phyloP scores from a whole-genome alignment of 1,140 invertebrate genomes.

The Papilio xuthus region DNA sequence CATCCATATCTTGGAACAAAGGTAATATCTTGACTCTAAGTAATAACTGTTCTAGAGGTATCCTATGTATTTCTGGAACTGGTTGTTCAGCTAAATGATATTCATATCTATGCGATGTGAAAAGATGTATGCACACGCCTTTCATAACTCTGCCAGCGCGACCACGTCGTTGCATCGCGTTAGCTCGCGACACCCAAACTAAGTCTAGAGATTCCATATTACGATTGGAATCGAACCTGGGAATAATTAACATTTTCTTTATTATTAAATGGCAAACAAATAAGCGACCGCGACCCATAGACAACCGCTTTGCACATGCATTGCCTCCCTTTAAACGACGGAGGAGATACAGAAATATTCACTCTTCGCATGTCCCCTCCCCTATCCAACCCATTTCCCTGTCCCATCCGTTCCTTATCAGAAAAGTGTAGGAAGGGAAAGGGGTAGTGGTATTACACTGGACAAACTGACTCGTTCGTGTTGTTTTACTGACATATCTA shows the following conservation, averaged over 20 bases:
- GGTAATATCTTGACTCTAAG: conserved; percentile 94
- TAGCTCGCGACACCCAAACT: conserved; percentile 91
- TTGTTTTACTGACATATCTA: too few species aligned
- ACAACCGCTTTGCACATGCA: too few species aligned
- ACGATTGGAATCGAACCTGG: conserved; percentile 88
- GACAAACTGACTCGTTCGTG: too few species aligned
- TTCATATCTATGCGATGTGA: conserved; percentile 87
- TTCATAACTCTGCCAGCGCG: conserved; percentile 93
- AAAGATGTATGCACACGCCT: conserved; percentile 92
- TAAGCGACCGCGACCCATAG: too few species aligned
- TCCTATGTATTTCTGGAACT: conserved; percentile 92
- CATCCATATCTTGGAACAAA: conserved; percentile 84
- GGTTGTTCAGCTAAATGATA: conserved; percentile 83
- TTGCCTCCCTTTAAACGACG: too few species aligned
- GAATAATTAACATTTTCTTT: not conserved
- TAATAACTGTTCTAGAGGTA: conserved; percentile 93
- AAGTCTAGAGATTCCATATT: conserved; percentile 92
- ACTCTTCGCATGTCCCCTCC: too few species aligned
- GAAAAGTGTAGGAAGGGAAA: too few species aligned
- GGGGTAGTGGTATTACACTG: too few species aligned
- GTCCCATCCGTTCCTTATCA: too few species aligned
- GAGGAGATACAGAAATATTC: too few species aligned
- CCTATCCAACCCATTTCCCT: too few species aligned
- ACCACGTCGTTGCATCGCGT: conserved; percentile 91
- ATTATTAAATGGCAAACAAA: not conserved